These are phyloP conservation scores for Lepus europaeus DNA, from an alignment of 2,113 vertebrate genomes.

Conservation along the genomic window DNA sequence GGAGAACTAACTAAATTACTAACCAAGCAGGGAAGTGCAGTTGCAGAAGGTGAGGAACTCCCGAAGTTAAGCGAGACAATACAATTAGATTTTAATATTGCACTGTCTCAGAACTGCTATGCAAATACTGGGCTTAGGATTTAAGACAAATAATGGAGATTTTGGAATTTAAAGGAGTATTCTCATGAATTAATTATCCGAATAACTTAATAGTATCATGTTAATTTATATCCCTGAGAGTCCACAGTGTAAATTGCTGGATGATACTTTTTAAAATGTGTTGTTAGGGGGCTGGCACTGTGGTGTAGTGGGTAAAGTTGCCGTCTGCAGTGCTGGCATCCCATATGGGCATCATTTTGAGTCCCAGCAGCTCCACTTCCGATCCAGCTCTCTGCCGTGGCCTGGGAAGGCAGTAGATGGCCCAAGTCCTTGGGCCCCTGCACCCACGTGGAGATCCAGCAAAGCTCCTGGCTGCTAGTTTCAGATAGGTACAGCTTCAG, in stretches of 20 bases:
- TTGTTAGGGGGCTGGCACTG: too few species aligned
- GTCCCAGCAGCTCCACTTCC: too few species aligned
- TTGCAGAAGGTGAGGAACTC: neutral
- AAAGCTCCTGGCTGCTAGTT: too few species aligned
- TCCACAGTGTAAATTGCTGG: neutral
- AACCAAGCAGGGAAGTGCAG: neutral
- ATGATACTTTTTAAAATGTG: neutral
- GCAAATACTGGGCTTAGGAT: neutral
- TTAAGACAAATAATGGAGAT: neutral
- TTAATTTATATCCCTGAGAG: neutral
- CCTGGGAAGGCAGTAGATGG: too few species aligned
- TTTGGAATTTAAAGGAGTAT: neutral
- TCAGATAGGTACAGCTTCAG: too few species aligned
- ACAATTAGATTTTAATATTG: neutral
- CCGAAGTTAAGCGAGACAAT: neutral
- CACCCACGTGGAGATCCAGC: too few species aligned
- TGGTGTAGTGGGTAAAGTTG: too few species aligned
- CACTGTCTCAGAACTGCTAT: neutral
- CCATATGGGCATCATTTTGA: too few species aligned
- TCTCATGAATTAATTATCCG: neutral
- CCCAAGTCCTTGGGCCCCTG: too few species aligned
- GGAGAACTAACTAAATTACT: neutral
- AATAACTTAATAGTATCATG: neutral
- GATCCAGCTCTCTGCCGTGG: too few species aligned
- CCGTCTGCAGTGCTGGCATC: too few species aligned